These are phyloP conservation scores for Takifugu ocellatus DNA, from an alignment of 2,797 vertebrate species.

Conservation along the genomic window DNA sequence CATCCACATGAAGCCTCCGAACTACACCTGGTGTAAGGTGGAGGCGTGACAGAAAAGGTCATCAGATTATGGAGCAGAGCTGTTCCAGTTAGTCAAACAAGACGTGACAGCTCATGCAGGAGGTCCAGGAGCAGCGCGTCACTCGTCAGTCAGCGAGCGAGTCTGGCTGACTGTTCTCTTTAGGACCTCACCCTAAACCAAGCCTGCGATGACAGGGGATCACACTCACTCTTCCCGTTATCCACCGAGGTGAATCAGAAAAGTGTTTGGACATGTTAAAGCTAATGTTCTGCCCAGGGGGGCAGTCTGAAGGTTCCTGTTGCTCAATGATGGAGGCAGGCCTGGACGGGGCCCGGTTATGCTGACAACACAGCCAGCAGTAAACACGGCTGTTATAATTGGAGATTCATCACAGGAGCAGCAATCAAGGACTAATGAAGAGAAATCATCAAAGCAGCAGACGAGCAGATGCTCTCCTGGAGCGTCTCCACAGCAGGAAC, in stretches of 20 bases:
- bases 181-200: not conserved
- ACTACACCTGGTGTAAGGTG: not conserved
- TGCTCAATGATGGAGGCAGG: not conserved
- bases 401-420: no score
- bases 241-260: slow-evolving; percentile 6
- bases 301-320: not conserved
- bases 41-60: not conserved
- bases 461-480: no score
- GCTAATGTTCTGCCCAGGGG: slow-evolving; percentile 7
- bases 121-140: slow-evolving; percentile 7
- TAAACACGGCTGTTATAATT: no score
- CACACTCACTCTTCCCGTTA: not conserved
- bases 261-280: slow-evolving; percentile 20
- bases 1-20: slow-evolving; percentile 2
- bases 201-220: not conserved
- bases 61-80: slow-evolving; percentile 5
- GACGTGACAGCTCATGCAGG: slow-evolving; percentile 45
- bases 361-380: no score
- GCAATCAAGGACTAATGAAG: no score
- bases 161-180: slow-evolving; percentile 14
- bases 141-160: slow-evolving; percentile 9
- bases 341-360: not conserved
- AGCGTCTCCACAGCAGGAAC: no score
- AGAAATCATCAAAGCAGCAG: no score
- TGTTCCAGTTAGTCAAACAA: slow-evolving; percentile 23